phyloP scores from a whole-genome alignment of 2,113 vertebrate species.

The Gasterosteus aculeatus region DNA sequence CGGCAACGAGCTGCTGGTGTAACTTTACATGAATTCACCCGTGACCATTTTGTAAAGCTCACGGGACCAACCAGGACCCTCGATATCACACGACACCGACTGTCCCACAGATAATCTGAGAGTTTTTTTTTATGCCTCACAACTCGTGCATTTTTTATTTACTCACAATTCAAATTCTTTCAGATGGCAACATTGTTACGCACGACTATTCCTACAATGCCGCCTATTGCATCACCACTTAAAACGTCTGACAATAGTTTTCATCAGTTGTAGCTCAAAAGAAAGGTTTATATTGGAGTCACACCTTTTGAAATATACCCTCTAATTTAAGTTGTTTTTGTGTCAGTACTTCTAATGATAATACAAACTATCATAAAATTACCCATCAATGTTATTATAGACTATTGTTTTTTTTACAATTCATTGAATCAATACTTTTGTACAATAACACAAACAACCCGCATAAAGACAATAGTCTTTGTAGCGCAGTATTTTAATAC shows the following conservation, averaged over 20 bases:
- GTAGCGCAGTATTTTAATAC: neutral
- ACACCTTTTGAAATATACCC: neutral
- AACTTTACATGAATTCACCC: neutral
- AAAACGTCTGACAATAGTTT: too few relatives aligned
- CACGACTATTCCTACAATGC: neutral
- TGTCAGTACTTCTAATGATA: neutral
- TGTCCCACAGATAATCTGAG: neutral
- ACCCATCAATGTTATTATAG: too few relatives aligned
- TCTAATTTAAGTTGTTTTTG: neutral
- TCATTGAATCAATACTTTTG: neutral
- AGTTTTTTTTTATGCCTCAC: neutral
- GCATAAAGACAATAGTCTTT: neutral
- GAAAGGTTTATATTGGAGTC: neutral
- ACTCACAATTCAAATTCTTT: neutral
- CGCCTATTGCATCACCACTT: neutral
- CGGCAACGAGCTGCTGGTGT: neutral
- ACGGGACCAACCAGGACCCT: neutral
- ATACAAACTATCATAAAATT: neutral
- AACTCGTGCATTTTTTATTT: too few relatives aligned
- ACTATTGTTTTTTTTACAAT: too few relatives aligned
- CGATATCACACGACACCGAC: neutral
- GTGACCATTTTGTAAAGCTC: slow-evolving; percentile 12
- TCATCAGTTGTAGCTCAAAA: neutral
- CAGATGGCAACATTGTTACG: neutral
- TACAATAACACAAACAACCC: neutral